Conservation (phyloP, 2,888 invertebrate species). For the Camponotus fellah region DNA sequence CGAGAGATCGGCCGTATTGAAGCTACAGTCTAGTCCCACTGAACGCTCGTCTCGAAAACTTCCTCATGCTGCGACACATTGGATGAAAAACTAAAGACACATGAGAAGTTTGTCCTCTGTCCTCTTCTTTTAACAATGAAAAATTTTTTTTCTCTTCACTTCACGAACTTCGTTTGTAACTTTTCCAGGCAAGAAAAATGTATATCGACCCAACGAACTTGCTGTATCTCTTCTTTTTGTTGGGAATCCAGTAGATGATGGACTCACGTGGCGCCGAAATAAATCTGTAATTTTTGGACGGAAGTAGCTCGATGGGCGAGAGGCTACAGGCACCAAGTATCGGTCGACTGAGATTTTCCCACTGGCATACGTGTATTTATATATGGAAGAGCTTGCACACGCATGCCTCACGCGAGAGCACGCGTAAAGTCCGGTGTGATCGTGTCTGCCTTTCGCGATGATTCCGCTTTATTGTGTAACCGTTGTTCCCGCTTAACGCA, state of each 20-base stretch:
- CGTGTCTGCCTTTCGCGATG: conserved; percentile 35
- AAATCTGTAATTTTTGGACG: not conserved
- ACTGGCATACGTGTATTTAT: conserved; percentile 80
- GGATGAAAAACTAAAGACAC: not conserved
- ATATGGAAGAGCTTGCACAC: conserved; percentile 71
- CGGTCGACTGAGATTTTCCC: conserved; percentile 77
- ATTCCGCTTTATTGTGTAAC: conserved; percentile 52
- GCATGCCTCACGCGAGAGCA: conserved; percentile 58
- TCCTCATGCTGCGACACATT: not conserved
- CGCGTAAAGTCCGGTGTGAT: conserved; percentile 45
- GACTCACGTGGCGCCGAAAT: conserved; percentile 19
- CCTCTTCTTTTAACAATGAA: not conserved
- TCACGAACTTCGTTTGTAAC: not conserved
- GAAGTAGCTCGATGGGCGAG: not conserved
- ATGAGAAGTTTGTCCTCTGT: not conserved
- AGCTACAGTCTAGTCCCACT: not conserved
- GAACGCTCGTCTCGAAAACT: not conserved
- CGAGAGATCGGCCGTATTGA: not conserved
- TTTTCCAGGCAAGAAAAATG: not conserved
- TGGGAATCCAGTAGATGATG: not conserved
- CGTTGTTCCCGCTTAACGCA: not conserved
- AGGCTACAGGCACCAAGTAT: conserved; percentile 58
- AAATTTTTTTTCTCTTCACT: not conserved
- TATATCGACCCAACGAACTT: not conserved
- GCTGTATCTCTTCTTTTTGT: not conserved